These are phyloP conservation scores for Tenebrosternarchus preto DNA, from an alignment of 2,113 vertebrate species.

Conservation along the genomic window DNA sequence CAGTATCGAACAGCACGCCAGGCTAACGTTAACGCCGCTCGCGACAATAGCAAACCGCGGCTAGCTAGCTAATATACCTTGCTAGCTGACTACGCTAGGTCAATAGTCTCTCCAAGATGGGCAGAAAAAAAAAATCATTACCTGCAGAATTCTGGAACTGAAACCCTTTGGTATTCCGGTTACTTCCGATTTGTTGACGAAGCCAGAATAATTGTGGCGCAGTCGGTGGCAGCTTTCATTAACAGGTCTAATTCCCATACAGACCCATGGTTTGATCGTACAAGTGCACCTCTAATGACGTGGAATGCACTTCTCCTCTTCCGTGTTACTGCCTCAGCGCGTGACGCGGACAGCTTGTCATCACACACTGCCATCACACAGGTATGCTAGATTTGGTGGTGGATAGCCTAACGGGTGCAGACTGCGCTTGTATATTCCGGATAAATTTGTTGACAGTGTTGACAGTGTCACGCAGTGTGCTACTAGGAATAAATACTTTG, in stretches of 20 bases:
- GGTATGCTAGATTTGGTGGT: constrained; percentile 20
- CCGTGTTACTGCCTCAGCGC: constrained; percentile 63
- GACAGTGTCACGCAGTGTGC: too few relatives aligned
- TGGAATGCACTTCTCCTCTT: constrained; percentile 68
- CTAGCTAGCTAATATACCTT: not conserved
- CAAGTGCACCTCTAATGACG: constrained; percentile 72
- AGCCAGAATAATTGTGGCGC: not conserved
- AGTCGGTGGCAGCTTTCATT: not conserved
- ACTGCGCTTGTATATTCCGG: too few relatives aligned
- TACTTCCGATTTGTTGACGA: not conserved
- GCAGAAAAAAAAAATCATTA: not conserved
- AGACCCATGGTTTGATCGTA: constrained; percentile 13
- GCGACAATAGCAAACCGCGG: not conserved
- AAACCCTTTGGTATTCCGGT: not conserved
- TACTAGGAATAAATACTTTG: too few relatives aligned
- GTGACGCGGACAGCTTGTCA: constrained; percentile 46
- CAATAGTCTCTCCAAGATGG: not conserved
- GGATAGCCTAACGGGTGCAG: too few relatives aligned
- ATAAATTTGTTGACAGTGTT: too few relatives aligned
- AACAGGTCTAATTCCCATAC: not conserved
- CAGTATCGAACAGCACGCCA: not conserved
- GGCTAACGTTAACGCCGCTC: not conserved
- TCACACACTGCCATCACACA: constrained; percentile 31
- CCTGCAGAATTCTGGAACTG: constrained; percentile 26
- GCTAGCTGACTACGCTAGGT: constrained; percentile 4